Evolutionary conservation across 2,113 vertebrate species (phyloP).

Genomic region (Pyrgilauda ruficollis): DNA sequence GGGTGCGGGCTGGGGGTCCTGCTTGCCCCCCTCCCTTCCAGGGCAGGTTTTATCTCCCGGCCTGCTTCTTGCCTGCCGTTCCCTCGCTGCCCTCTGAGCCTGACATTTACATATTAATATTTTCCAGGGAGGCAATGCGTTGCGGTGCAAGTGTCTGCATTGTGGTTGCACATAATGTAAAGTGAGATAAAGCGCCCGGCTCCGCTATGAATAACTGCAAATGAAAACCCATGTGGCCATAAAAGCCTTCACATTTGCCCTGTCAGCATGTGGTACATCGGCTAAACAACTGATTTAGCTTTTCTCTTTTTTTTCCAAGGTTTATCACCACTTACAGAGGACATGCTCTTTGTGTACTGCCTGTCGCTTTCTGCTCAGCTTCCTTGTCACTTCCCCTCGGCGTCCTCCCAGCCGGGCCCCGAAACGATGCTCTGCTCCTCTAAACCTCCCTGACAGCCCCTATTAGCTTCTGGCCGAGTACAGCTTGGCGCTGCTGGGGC

Average conservation of each 20-base stretch:
- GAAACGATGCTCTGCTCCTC: slow-evolving; percentile 56
- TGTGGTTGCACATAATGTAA: slow-evolving; percentile 70
- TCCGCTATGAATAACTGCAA: slow-evolving; percentile 70
- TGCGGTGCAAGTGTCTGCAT: slow-evolving; percentile 67
- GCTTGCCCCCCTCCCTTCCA: neutral
- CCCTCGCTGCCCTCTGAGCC: slow-evolving; percentile 67
- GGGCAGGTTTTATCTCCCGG: slow-evolving; percentile 49
- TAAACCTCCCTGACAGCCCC: slow-evolving; percentile 49
- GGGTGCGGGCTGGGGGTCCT: neutral
- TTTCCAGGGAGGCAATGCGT: slow-evolving; percentile 61
- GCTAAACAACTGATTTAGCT: slow-evolving; percentile 69
- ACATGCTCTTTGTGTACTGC: slow-evolving; percentile 71
- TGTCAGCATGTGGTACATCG: slow-evolving; percentile 71
- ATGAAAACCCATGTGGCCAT: slow-evolving; percentile 67
- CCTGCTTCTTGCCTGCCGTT: slow-evolving; percentile 15
- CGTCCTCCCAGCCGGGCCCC: slow-evolving; percentile 24
- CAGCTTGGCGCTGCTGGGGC: slow-evolving; percentile 44
- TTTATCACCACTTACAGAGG: slow-evolving; percentile 78
- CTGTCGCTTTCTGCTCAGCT: slow-evolving; percentile 66
- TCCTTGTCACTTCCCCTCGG: slow-evolving; percentile 68
- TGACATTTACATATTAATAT: slow-evolving; percentile 79
- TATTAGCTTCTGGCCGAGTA: slow-evolving; percentile 42
- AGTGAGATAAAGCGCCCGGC: slow-evolving; percentile 73
- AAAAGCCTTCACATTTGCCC: slow-evolving; percentile 72
- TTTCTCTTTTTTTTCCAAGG: slow-evolving; percentile 31